phyloP scores from a whole-genome alignment of 2,113 vertebrate genomes.

The Psephotus haematonotus region DNA sequence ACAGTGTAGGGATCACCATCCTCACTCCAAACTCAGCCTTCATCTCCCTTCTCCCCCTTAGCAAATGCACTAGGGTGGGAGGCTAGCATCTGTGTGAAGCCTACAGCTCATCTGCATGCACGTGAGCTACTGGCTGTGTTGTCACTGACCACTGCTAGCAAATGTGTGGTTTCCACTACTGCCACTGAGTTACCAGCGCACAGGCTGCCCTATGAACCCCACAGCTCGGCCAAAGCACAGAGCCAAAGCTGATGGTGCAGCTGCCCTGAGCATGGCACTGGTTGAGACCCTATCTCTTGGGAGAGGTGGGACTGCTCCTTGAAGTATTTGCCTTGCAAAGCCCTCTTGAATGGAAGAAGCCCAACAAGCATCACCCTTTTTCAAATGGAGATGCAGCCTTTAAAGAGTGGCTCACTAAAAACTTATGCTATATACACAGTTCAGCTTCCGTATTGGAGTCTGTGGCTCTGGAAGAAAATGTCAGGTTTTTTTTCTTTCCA shows the following conservation, averaged over 20 bases:
- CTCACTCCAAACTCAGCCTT: background rate
- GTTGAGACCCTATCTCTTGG: background rate
- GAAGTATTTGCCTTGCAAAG: background rate
- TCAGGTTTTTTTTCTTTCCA: background rate
- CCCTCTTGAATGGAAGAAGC: background rate
- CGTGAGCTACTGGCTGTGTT: accelerated
- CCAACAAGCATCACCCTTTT: background rate
- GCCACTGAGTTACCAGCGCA: accelerated
- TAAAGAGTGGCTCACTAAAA: background rate
- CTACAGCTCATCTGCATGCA: background rate
- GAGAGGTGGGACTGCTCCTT: background rate
- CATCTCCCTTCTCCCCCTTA: background rate
- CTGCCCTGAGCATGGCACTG: accelerated
- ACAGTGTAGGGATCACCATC: background rate
- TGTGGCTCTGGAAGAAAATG: background rate
- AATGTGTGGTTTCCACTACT: background rate
- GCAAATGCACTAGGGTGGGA: background rate
- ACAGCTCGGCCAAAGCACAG: accelerated
- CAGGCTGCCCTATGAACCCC: accelerated
- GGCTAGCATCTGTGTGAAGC: background rate
- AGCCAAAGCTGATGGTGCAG: accelerated
- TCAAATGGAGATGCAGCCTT: background rate
- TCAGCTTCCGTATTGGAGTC: background rate
- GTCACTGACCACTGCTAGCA: accelerated
- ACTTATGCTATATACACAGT: background rate